Base-by-base conservation (phyloP, 2,113 vertebrate genomes). In the Triplophysa siluroides region DNA sequence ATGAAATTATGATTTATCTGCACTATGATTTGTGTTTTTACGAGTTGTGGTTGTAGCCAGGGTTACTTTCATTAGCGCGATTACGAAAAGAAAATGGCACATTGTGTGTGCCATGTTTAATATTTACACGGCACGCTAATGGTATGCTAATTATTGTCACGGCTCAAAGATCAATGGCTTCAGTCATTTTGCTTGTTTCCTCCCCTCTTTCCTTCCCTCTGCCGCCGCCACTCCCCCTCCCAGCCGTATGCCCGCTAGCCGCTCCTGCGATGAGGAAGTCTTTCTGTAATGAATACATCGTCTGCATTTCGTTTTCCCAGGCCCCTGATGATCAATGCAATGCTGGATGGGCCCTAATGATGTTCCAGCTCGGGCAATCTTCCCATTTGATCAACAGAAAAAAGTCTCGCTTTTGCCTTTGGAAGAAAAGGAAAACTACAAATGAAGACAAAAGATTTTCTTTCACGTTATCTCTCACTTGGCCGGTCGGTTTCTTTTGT, bases 131-230 rank as follows among this genome's bases (percentile, higher is more conserved):
- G 61, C 54, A 61, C 24, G 65, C 70, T 84, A 84, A 83, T 76
- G 76, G 80, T 47, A 78, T 81, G 76, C 85, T 86, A 86, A 87
- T 86, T 85, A 86, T 75, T 81, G 76, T 78, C 29, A 80, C 38
- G 65, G 68, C 78, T 78, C 73, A 71, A 80, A 85, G 83, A 87
- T 86, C 86, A 86, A 86, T 84, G 79, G 67, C 43, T 72, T 80
- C 52, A 47, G 79, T 58, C 18, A 14, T 79, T 60, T 47, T 71
- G 50, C 64, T 78, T 69, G 47, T 45, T 78, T 19, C 43, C 60
- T 47, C 47, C 45, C 7, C 41, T 69, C n/a, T 45, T 70, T 8
- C 8, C 41, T 69, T 70, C 21, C 13, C 18, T 45, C 43, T 74
- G 24, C 29, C n/a, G 18, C 33, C 52, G n/a, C 77, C 18, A 11